Evolutionary conservation across 2,113 vertebrate species (phyloP), one percentile per base, ranked within the genome.

Genomic region (Oncorhynchus kisutch): DNA sequence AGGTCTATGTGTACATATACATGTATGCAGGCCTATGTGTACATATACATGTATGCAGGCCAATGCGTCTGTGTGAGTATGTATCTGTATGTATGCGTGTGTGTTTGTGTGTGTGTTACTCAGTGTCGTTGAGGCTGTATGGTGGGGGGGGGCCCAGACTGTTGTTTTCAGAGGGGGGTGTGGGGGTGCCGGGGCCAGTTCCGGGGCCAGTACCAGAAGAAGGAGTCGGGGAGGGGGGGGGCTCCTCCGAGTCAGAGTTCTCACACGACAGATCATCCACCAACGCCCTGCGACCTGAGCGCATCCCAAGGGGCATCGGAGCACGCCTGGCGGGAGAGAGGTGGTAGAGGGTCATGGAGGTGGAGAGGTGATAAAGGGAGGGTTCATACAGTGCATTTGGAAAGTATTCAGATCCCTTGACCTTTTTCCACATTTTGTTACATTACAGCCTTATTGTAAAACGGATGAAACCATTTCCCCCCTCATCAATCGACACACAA

Each of bases 181-280:
- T 91, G 2, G 88, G 92, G 22, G 92, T 92, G 66, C 90, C 87
- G 1, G 91, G 88, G 59, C 83, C 81, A 16, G 92, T 92, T 57
- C 91, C 87, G 2, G 91, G 88, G 49, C 83, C 81, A 54, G 49
- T 54, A 62, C 91, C 92, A 8, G 91, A 87, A 45, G 91, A 92
- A 3, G 93, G 91, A 2, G 91, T 91, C 0, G 91, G 92, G 0
- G 93, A 92, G 71, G 90, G 89, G 1, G 90, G 91, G 16, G 90
- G 91, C 73, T 94, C 93, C 81, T 94, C 94, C 0, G 91, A 93
- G 81, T 94, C 94, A 0, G 94, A 94, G 82, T 94, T 94, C 82
- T 94, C 94, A 68, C 92, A 79, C 0, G 93, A 94, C 67, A 93
- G 82, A 82, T 94, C 93, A 70, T 94, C 93, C 5, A 94, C 91